These are phyloP conservation scores for Spea multiplicata DNA, from an alignment of 2,113 vertebrate species.

Conservation along the genomic window DNA sequence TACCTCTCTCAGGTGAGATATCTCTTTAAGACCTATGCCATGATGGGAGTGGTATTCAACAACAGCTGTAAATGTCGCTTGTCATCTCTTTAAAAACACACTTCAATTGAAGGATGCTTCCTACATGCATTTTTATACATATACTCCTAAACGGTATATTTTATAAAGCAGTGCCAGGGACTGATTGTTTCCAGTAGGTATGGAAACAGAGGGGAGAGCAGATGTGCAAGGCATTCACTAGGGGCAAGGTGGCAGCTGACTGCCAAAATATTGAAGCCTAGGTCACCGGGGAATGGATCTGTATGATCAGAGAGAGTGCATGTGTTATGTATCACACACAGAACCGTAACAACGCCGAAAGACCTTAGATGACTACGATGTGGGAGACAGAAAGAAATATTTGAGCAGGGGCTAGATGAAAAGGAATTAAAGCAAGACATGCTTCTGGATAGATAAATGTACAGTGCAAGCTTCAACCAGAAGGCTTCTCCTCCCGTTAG, in stretches of 20 bases:
- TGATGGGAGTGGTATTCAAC: no score
- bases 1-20: no score
- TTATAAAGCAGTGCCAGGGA: neutral
- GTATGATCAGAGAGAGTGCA: constrained; percentile 24
- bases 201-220: constrained; percentile 9
- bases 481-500: constrained; percentile 27
- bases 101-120: no score
- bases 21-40: no score
- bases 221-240: constrained; percentile 22
- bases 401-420: neutral
- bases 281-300: constrained; percentile 18
- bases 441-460: neutral
- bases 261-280: constrained; percentile 33
- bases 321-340: neutral
- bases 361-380: neutral
- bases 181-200: neutral
- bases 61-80: no score
- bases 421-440: neutral
- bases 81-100: no score
- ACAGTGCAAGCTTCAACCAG: constrained; percentile 9
- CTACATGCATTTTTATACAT: no score
- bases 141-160: no score
- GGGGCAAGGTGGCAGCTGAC: constrained; percentile 12
- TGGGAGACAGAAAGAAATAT: neutral
- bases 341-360: constrained; percentile 6